Conservation (phyloP, 2,888 invertebrate genomes). For the Xylophagus ater region DNA sequence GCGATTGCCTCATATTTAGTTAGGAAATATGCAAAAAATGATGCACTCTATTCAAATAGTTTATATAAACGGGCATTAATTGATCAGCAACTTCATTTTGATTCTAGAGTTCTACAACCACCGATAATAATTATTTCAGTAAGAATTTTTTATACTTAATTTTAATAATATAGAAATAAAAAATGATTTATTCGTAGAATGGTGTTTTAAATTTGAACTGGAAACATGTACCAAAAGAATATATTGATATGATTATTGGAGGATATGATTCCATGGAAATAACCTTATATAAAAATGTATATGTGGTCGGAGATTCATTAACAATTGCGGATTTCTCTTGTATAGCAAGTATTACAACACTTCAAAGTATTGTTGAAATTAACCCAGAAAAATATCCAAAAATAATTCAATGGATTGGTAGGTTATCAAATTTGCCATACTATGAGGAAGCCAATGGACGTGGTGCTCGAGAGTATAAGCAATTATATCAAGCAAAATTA, state of each 20-base stretch:
- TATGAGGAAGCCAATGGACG: constrained; percentile 6
- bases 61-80: constrained; percentile 39
- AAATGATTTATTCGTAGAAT: neutral
- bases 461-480: constrained; percentile 4
- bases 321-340: constrained; percentile 2
- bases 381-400: constrained; percentile 1
- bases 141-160: constrained; percentile 21
- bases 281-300: constrained; percentile 18
- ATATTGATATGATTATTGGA: constrained; percentile 16
- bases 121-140: constrained; percentile 32
- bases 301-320: neutral
- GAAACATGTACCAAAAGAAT: constrained; percentile 10
- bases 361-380: neutral
- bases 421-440: constrained; percentile 2
- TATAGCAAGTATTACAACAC: neutral
- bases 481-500: too few species aligned
- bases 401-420: constrained; percentile 1
- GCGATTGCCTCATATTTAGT: constrained; percentile 42
- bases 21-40: constrained; percentile 43
- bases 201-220: neutral
- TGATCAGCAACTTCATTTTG: constrained; percentile 40
- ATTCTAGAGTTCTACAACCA: constrained; percentile 40
- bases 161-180: neutral
- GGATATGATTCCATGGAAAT: constrained; percentile 20
- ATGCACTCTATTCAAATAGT: constrained; percentile 47